Base-by-base conservation (phyloP, 2,888 invertebrate species). In the Cryptops parisi region DNA sequence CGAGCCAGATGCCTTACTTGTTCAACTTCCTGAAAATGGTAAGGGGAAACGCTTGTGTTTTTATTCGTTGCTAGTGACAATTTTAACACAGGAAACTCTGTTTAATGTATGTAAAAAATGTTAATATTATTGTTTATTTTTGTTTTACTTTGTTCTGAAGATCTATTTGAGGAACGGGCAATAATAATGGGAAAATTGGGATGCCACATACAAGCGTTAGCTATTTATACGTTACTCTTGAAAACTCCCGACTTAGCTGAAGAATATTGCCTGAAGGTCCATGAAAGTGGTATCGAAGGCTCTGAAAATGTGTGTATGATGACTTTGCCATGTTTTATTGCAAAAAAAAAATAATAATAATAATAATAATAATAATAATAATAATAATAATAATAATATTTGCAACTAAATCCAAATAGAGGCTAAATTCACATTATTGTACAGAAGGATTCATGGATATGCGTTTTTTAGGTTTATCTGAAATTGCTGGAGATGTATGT, bases 121-220 rank as follows among this genome's bases (percentile, higher is more conserved):
- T n/a, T n/a, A n/a, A n/a, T n/a, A n/a, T n/a, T n/a, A n/a, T n/a
- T n/a, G n/a, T n/a, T n/a, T n/a, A n/a, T n/a, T n/a, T n/a, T n/a
- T n/a, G n/a, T n/a, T n/a, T n/a, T n/a, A n/a, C n/a, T 24, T 48
- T 38, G n/a, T 3, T n/a, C 25, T 54, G 5, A 61, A 78, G 78
- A 72, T 54, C 73, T 97, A 62, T 81, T 86, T 64, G 93, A 96
- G 67, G 97, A 97, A 68, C 76, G 93, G 56, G 96, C 97, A 0
- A 76, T 97, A n/a, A 82, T 98, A 56, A 72, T 96, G 41, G 96
- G 94, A 0, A 82, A 86, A 61, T 72, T 96, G 23, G 89, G 88
- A 1, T 75, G 84, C 58, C 96, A 98, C 67, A 88, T 93, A 64
- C 85, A 93, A 66, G 93, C 91, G 0, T 72, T 98, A 46, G 81